Percentiles rank a stretch among this genome's conserved stretches.
These are phyloP conservation scores for Notolabrus celidotus DNA, from an alignment of 2,797 vertebrate species.

Conservation along the genomic window DNA sequence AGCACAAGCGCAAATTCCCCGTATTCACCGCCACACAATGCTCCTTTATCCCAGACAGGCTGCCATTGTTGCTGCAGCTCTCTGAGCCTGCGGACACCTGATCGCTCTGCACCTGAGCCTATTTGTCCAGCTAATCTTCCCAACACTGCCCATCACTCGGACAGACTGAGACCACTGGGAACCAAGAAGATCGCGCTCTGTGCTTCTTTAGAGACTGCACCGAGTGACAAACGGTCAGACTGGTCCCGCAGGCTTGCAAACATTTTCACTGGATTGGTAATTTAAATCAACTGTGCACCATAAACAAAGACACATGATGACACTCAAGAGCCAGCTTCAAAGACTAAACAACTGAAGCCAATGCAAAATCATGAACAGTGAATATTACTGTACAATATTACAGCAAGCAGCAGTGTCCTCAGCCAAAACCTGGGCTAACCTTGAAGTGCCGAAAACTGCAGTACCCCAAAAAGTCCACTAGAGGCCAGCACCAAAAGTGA, in stretches of 20 bases:
- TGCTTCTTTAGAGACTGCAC: neutral
- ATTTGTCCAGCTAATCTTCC: slow-evolving; percentile 64
- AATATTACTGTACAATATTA: too few species aligned
- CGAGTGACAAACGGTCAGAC: neutral
- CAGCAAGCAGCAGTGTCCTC: too few species aligned
- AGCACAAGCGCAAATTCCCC: slow-evolving; percentile 27
- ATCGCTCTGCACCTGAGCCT: slow-evolving; percentile 66
- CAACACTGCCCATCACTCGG: slow-evolving; percentile 29
- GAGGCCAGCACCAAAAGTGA: too few species aligned
- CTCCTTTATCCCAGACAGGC: slow-evolving; percentile 55
- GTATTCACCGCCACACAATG: slow-evolving; percentile 44
- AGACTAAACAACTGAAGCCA: too few species aligned
- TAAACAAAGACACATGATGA: too few species aligned
- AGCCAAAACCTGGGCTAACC: too few species aligned
- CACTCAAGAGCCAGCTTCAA: too few species aligned
- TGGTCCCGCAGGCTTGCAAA: neutral
- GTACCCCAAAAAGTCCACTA: too few species aligned
- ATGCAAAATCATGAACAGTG: too few species aligned
- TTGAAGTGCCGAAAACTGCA: neutral
- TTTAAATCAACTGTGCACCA: neutral
- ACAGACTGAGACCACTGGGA: neutral
- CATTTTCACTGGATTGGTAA: neutral
- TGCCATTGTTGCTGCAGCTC: slow-evolving; percentile 42
- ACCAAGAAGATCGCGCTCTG: neutral
- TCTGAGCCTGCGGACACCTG: slow-evolving; percentile 53